Evolutionary conservation across 2,113 vertebrate genomes (phyloP).

Genomic region (Marmota monax): DNA sequence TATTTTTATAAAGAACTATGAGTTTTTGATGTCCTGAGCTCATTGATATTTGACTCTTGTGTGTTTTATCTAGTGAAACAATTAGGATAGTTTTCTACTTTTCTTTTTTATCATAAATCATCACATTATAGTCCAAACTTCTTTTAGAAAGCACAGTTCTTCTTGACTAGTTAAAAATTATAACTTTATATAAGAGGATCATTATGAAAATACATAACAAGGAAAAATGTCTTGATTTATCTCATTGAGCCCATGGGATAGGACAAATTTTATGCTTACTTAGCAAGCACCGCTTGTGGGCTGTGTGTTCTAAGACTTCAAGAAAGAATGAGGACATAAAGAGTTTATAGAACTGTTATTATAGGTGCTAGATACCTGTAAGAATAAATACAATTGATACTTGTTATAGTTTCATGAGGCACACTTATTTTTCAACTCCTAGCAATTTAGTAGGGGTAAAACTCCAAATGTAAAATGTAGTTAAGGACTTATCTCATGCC

Average conservation of each 20-base stretch:
- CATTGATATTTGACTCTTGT: background rate
- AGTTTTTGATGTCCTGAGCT: background rate
- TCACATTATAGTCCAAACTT: constrained; percentile 16
- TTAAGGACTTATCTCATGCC: background rate
- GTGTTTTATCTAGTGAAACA: background rate
- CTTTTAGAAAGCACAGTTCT: background rate
- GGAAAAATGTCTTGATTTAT: constrained; percentile 7
- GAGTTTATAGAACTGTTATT: background rate
- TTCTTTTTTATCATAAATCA: background rate
- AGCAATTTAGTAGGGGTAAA: background rate
- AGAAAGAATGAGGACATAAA: constrained; percentile 1
- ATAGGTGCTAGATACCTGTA: background rate
- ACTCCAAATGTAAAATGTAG: background rate
- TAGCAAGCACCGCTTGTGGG: background rate
- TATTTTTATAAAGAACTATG: background rate
- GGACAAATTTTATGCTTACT: background rate
- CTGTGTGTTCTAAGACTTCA: background rate
- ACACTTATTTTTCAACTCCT: background rate
- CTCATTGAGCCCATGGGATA: background rate
- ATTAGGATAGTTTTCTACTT: background rate
- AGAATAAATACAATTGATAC: background rate
- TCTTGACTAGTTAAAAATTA: background rate
- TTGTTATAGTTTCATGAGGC: background rate
- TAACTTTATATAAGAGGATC: background rate
- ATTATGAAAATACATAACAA: background rate